These are phyloP conservation scores for Hafferia zeledoni DNA, from an alignment of 2,797 vertebrate species.

Conservation along the genomic window DNA sequence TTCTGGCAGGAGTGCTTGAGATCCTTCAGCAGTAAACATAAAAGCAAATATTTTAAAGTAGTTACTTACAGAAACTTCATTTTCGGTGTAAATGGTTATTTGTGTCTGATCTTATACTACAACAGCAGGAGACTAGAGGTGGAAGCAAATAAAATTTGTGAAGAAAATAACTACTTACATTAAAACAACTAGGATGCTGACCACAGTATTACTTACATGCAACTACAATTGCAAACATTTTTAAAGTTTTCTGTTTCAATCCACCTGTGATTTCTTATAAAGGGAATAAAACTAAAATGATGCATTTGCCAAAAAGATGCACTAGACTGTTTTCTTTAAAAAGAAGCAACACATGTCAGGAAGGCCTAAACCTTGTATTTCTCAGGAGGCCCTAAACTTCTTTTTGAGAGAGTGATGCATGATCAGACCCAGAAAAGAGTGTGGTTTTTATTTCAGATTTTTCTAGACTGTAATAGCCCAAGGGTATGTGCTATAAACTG, in stretches of 20 bases:
- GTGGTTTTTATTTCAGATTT: slow-evolving; percentile 62
- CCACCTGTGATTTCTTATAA: neutral
- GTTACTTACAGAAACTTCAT: slow-evolving; percentile 40
- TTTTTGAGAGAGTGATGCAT: slow-evolving; percentile 19
- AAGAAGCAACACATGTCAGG: slow-evolving; percentile 22
- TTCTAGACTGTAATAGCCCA: slow-evolving; percentile 60
- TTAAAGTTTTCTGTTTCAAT: slow-evolving; percentile 24
- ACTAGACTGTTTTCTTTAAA: neutral
- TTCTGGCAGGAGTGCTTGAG: slow-evolving; percentile 13
- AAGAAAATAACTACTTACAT: neutral
- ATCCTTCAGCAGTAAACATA: slow-evolving; percentile 51
- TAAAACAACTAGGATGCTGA: neutral
- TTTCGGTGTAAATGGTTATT: slow-evolving; percentile 28
- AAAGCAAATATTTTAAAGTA: slow-evolving; percentile 36
- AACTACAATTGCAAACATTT: neutral
- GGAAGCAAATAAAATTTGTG: neutral
- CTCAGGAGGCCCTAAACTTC: slow-evolving; percentile 1
- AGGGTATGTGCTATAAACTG: slow-evolving; percentile 55
- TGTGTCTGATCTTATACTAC: slow-evolving; percentile 8
- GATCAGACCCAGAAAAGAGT: slow-evolving; percentile 61
- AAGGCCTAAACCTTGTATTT: slow-evolving; percentile 7
- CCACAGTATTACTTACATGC: neutral
- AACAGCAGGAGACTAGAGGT: neutral
- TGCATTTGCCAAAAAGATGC: neutral
- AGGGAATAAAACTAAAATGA: neutral